Evolutionary conservation across 2,888 invertebrate species (phyloP).

Genomic region (Thecocarcelia acutangulata): DNA sequence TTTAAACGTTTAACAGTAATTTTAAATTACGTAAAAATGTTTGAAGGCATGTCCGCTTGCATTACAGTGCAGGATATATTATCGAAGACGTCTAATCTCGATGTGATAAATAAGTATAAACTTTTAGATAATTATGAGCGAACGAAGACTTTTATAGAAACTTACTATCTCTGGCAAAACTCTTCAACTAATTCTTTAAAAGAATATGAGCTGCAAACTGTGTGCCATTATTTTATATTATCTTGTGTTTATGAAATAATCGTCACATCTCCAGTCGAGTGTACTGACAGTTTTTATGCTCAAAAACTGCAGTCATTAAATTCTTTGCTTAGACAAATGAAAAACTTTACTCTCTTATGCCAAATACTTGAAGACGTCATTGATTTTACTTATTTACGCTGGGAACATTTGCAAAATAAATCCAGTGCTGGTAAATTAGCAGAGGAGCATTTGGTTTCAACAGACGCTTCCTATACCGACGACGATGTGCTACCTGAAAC

Average conservation of each 20-base stretch:
- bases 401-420: slow-evolving; percentile 76
- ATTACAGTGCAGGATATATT: slow-evolving; percentile 74
- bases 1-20: slow-evolving; percentile 75
- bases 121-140: slow-evolving; percentile 73
- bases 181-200: slow-evolving; percentile 72
- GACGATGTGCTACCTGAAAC: slow-evolving; percentile 48
- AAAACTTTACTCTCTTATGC: slow-evolving; percentile 75
- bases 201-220: slow-evolving; percentile 75
- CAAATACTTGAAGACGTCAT: slow-evolving; percentile 78
- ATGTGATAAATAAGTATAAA: slow-evolving; percentile 73
- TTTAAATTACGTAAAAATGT: slow-evolving; percentile 74
- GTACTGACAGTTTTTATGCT: slow-evolving; percentile 64
- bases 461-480: slow-evolving; percentile 49
- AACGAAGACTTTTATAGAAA: slow-evolving; percentile 74
- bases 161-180: slow-evolving; percentile 75
- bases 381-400: slow-evolving; percentile 78
- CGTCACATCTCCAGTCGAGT: slow-evolving; percentile 2
- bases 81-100: slow-evolving; percentile 72
- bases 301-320: slow-evolving; percentile 74
- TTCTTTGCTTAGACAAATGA: slow-evolving; percentile 76
- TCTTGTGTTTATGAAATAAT: slow-evolving; percentile 76
- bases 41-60: slow-evolving; percentile 69
- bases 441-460: slow-evolving; percentile 18
- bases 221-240: slow-evolving; percentile 76
- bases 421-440: slow-evolving; percentile 1